phyloP scores from a whole-genome alignment of 2,113 vertebrate species.

The Scytalopus superciliaris region DNA sequence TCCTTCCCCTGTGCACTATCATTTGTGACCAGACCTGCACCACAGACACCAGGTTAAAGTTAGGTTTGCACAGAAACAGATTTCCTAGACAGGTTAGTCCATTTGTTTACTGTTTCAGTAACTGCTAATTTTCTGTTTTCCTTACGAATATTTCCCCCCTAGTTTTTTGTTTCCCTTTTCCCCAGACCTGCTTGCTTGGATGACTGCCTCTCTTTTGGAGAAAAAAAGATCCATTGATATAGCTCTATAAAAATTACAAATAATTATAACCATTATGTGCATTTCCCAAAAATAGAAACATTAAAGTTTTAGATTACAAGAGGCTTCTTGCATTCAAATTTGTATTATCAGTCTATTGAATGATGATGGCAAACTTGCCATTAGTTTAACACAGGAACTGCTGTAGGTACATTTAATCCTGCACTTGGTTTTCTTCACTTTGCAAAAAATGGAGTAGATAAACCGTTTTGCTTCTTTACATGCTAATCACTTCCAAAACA shows the following conservation, averaged over 20 bases:
- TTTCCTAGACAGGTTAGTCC: background rate
- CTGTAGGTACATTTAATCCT: background rate
- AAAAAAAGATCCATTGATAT: background rate
- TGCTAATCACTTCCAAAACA: slow-evolving; percentile 13
- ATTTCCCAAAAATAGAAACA: background rate
- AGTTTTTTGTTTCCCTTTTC: background rate
- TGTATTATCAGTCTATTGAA: background rate
- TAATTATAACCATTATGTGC: background rate
- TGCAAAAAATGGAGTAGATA: background rate
- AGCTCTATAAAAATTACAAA: background rate
- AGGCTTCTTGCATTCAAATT: background rate
- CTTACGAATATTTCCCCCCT: background rate
- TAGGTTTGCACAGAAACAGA: background rate
- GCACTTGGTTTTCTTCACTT: background rate
- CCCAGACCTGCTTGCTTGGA: background rate
- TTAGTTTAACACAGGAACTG: background rate
- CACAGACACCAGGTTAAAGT: background rate
- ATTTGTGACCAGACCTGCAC: background rate
- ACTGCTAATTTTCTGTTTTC: background rate
- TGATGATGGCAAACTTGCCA: background rate
- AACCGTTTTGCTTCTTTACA: background rate
- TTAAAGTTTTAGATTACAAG: background rate
- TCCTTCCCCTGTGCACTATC: accelerated
- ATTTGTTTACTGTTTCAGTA: background rate
- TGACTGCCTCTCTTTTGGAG: background rate